Evolutionary conservation across 2,113 vertebrate species (phyloP), one percentile per base, ranked within the genome.

Genomic region (Eclectus roratus): DNA sequence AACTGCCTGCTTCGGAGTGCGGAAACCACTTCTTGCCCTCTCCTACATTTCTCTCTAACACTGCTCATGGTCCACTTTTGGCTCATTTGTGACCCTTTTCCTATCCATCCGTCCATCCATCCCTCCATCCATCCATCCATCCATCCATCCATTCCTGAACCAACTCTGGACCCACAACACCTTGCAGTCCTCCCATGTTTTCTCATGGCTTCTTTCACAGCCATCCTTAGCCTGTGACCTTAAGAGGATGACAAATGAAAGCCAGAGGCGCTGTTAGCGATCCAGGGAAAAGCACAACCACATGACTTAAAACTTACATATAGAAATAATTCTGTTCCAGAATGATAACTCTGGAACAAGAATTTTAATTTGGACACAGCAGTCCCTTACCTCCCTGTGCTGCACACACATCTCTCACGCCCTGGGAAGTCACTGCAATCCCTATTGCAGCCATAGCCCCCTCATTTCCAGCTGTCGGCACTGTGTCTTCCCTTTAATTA

Each of bases 401-500:
- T 73, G 71, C 2, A 2, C 25, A 60, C 14, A 25, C 1, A 0
- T 73, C 55, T 24, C 16, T 85, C 0, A 9, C 18, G 11, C 77
- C 52, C 1, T 1, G 41, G 69, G 65, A 83, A 61, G 31, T 25
- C 49, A 46, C 64, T 63, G 56, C 71, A 58, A 41, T 58, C 29
- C 29, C 29, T 77, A 33, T 23, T 0, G 1, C 61, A 77, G 79
- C 43, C 29, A 9, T 9, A 65, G 49, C 5, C 37, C 46, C 35
- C 43, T 86, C 28, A 49, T 88, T 80, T 81, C 69, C 85, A 68
- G 53, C 47, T 83, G 41, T 35, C 4, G 1, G 39, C 76, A 88
- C 64, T 77, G 68, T 3, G 0, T 89, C 63, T 82, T 91, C 27
- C 69, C 70, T 84, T 93, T 88, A 94, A 81, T 93, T 93, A 93